Evolutionary conservation across 1,140 invertebrate species (phyloP).

Genomic region (Stegodyphus dumicola): DNA sequence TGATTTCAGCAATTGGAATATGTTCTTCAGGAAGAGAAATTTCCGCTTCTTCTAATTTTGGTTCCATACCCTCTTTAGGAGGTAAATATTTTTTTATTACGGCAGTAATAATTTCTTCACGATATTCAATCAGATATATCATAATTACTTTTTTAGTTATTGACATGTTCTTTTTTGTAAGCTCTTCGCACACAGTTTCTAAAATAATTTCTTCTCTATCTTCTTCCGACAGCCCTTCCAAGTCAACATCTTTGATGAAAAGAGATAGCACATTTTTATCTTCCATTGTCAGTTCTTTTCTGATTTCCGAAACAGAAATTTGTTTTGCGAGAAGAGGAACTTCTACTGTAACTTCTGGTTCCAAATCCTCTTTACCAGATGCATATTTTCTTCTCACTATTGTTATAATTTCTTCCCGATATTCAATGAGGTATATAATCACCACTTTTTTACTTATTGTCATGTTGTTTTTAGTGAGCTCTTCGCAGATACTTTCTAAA

Average conservation of each 20-base stretch:
- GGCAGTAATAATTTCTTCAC: neutral
- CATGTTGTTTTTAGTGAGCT: neutral
- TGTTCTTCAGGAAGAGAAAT: neutral
- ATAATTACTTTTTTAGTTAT: neutral
- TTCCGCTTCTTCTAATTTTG: neutral
- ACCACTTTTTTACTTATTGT: neutral
- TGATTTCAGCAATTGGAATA: no score
- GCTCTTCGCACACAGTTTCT: neutral
- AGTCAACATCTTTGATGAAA: neutral
- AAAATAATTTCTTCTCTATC: neutral
- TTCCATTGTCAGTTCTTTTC: neutral
- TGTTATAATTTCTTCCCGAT: neutral
- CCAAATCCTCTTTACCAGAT: neutral
- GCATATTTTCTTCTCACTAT: neutral
- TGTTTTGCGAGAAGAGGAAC: neutral
- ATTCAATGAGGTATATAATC: neutral
- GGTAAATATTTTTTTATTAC: conserved; percentile 25
- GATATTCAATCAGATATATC: neutral
- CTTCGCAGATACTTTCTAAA: neutral
- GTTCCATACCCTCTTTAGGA: neutral
- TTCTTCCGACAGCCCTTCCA: neutral
- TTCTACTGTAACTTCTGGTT: neutral
- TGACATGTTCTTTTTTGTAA: neutral
- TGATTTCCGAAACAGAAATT: neutral
- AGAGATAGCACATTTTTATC: neutral